A percentile compares a stretch with the other conserved stretches of the same genome.
Conservation (phyloP, 2,797 vertebrate genomes). For the Danio choprae region DNA sequence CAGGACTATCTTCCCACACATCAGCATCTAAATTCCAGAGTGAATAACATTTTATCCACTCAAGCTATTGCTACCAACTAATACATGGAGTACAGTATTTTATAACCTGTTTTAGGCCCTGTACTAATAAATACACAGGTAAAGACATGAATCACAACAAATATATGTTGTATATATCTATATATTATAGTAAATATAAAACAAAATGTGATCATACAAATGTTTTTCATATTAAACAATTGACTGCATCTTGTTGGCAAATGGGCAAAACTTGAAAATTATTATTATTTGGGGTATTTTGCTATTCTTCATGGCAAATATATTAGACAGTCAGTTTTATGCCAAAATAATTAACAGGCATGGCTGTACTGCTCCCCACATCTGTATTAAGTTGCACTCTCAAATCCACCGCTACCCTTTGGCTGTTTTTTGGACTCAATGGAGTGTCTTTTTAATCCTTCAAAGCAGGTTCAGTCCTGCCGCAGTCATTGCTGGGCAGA, state of each 20-base stretch:
- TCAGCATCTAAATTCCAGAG: neutral
- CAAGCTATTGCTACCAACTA: neutral
- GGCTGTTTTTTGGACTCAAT: neutral
- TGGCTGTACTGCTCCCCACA: slow-evolving; percentile 11
- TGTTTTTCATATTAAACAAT: no score
- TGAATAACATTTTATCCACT: neutral
- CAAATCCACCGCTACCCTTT: slow-evolving; percentile 2
- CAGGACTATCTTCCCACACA: neutral
- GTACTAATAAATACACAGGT: neutral
- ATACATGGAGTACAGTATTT: neutral
- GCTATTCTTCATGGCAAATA: no score
- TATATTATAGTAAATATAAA: no score
- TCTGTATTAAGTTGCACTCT: slow-evolving; percentile 37
- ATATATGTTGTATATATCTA: no score
- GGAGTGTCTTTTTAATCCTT: slow-evolving; percentile 20
- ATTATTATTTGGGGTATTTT: no score
- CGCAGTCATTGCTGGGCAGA: slow-evolving; percentile 62
- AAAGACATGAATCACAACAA: neutral
- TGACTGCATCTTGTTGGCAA: no score
- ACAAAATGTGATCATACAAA: no score
- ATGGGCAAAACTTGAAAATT: no score
- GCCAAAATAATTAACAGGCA: no score
- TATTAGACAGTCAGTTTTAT: no score
- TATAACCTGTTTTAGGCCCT: neutral
- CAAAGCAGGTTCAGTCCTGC: slow-evolving; percentile 31